These are phyloP conservation scores for Atta texana DNA, from an alignment of 1,140 invertebrate genomes.

Conservation along the genomic window DNA sequence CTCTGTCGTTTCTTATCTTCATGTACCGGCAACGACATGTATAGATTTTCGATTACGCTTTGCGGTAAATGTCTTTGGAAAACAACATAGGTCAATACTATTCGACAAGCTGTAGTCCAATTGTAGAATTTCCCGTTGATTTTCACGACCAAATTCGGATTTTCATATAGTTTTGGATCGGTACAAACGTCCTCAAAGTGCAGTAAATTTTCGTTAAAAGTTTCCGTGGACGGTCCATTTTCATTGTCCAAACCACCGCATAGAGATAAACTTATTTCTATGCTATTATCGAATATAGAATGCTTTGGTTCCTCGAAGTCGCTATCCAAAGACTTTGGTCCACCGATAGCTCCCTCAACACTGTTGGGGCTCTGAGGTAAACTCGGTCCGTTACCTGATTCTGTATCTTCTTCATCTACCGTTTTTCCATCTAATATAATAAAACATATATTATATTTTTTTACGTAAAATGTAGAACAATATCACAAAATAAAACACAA, in stretches of 20 bases:
- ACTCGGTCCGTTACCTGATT: conserved; percentile 97
- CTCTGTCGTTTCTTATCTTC: conserved; percentile 79
- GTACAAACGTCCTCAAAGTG: conserved; percentile 94
- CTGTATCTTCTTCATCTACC: conserved; percentile 94
- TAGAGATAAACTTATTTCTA: conserved; percentile 91
- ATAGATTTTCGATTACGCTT: conserved; percentile 81
- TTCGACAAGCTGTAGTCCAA: conserved; percentile 95
- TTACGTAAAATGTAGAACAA: conserved; percentile 3
- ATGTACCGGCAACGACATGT: conserved; percentile 82
- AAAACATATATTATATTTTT: neutral
- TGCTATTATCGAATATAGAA: conserved; percentile 87
- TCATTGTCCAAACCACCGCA: conserved; percentile 91
- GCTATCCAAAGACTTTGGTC: conserved; percentile 91
- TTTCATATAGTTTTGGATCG: conserved; percentile 92
- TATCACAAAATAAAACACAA: conserved; percentile 17
- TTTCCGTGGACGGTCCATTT: conserved; percentile 88
- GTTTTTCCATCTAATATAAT: conserved; percentile 78
- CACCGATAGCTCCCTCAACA: conserved; percentile 91
- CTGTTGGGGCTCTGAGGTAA: conserved; percentile 97
- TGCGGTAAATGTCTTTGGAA: conserved; percentile 94
- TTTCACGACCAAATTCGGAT: conserved; percentile 95
- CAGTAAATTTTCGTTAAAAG: conserved; percentile 92
- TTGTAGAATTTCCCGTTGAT: conserved; percentile 95
- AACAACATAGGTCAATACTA: conserved; percentile 93
- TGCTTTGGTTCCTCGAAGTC: conserved; percentile 92